Base-by-base conservation (phyloP, 2,113 vertebrate genomes). In the Dipodomys stephensi region DNA sequence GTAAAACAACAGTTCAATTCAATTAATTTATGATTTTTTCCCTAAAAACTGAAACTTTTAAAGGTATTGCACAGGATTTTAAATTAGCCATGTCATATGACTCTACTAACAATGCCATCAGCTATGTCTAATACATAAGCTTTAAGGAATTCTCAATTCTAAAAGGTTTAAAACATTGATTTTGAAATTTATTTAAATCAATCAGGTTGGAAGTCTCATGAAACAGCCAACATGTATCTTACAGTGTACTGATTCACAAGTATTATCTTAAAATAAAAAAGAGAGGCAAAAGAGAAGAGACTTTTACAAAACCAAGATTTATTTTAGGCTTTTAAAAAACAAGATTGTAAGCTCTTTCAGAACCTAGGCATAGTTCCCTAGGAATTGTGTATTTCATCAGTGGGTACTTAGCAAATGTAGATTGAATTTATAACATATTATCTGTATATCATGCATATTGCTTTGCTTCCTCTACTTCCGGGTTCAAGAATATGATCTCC, bases 401-500 rank as follows among this genome's bases (percentile, higher is more conserved):
- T 32, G 81, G 32, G 35, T 81, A 74, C 65, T 67, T 82, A 76
- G 39, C 25, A 79, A 93, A 80, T 76, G 62, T 39, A 76, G 44
- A n/a, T 81, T 90, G 25, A 88, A 53, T 23, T 84, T 27, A 53
- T 72, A 81, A 39, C 23, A 78, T 35, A 7, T 68, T 13, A 35
- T 85, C 19, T 93, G 35, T 57, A 49, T 19, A 4, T 57, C 76
- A 23, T 84, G 9, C 60, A 81, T 11, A 72, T 6, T 87, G 30
- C 28, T 87, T 83, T 71, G 62, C 30, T 93, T 92, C 46, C 85
- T 84, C 65, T 79, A 28, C 22, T 85, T 84, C 22, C 68, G 77
- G 49, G 23, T 94, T 80, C 62, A 94, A 80, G 69, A 89, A 87
- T 84, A 35, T 93, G 30, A 84, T 73, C 73, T 79, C 84, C 44